These are phyloP conservation scores for Seladonia tumulorum DNA, from an alignment of 2,888 invertebrate genomes.

Conservation along the genomic window DNA sequence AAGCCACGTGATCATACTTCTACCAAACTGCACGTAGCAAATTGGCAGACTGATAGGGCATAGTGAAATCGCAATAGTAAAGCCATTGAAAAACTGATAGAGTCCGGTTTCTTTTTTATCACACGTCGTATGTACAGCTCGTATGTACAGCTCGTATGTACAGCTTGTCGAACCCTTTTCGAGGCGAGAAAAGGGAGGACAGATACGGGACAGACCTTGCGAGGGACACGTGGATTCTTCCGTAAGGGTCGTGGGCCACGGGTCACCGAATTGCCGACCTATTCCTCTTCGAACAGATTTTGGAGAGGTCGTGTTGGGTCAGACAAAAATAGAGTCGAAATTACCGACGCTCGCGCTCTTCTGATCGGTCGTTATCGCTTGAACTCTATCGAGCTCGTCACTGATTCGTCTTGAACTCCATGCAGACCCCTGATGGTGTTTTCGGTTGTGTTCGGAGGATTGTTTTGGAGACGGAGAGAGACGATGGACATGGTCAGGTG, in stretches of 20 bases:
- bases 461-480: not conserved
- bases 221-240: not conserved
- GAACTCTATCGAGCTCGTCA: not conserved
- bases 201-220: not conserved
- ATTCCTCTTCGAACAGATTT: not conserved
- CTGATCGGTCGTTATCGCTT: constrained; percentile 27
- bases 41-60: too few relatives aligned
- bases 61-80: too few relatives aligned
- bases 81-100: too few relatives aligned
- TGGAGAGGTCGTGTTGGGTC: constrained; percentile 2
- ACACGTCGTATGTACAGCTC: not conserved
- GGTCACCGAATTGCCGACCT: not conserved
- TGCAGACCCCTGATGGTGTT: not conserved
- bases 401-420: not conserved
- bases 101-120: too few relatives aligned
- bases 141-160: not conserved
- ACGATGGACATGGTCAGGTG: too few relatives aligned
- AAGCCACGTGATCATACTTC: too few relatives aligned
- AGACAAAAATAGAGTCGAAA: constrained; percentile 49
- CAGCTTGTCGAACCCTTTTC: constrained; percentile 12
- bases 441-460: not conserved
- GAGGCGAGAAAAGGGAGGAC: not conserved
- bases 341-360: constrained; percentile 47
- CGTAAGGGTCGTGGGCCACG: not conserved
- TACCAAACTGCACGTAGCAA: too few relatives aligned